Percentiles rank a stretch among this genome's conserved stretches.
These are phyloP conservation scores for Molossus molossus DNA, from an alignment of 2,797 vertebrate species.

Conservation along the genomic window DNA sequence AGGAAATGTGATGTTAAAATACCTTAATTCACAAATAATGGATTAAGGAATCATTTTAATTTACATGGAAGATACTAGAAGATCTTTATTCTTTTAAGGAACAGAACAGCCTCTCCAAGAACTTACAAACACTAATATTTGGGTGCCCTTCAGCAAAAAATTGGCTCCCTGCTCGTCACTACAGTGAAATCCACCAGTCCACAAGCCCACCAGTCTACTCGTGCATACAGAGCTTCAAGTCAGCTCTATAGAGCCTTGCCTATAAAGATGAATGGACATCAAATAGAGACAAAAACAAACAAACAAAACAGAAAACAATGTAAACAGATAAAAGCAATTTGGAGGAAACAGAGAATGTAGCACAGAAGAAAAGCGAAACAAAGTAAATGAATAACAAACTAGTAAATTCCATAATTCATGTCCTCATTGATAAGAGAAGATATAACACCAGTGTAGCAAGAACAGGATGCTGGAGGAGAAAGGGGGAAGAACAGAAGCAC, in stretches of 20 bases:
- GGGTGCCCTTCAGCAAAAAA: background rate
- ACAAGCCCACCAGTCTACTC: background rate
- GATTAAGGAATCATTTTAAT: conserved; percentile 34
- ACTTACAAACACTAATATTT: background rate
- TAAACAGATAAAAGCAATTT: background rate
- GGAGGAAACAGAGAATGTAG: background rate
- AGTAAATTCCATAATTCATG: conserved; percentile 36
- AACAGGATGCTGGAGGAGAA: background rate
- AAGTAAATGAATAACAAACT: background rate
- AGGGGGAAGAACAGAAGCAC: background rate
- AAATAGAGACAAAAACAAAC: background rate
- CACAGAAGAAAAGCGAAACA: background rate
- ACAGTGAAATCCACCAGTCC: background rate
- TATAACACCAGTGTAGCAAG: background rate
- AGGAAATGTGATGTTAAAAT: conserved; percentile 53
- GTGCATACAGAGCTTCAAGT: background rate
- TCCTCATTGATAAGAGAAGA: conserved; percentile 1
- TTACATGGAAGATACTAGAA: conserved; percentile 4
- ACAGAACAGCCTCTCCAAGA: background rate
- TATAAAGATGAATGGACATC: background rate
- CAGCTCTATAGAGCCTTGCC: background rate
- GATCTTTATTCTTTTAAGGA: conserved; percentile 42
- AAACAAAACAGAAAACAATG: background rate
- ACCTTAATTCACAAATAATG: conserved; percentile 30
- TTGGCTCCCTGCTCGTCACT: background rate